Evolutionary conservation across 2,888 invertebrate species (phyloP).

Genomic region (Cephus nigrinus): DNA sequence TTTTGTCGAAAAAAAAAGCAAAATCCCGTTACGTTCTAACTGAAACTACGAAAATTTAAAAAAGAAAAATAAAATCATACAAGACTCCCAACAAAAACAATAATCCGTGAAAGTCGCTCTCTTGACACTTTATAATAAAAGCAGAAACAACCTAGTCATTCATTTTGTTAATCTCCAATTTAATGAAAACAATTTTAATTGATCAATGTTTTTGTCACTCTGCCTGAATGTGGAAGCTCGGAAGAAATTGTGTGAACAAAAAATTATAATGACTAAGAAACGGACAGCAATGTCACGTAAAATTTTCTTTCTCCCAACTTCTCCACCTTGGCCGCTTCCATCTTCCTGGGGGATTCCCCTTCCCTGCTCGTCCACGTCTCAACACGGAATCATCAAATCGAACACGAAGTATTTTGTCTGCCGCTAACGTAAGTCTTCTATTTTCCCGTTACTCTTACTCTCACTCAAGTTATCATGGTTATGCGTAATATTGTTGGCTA

Average conservation of each 20-base stretch:
- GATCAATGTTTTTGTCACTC: neutral
- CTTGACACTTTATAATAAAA: neutral
- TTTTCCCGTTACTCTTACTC: neutral
- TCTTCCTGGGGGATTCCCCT: too few relatives aligned
- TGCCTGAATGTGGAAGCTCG: neutral
- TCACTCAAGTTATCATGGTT: neutral
- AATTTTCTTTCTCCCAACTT: neutral
- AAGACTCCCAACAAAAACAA: neutral
- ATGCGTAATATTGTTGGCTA: neutral
- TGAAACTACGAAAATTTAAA: neutral
- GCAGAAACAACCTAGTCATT: neutral
- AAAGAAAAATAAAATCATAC: neutral
- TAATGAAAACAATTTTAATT: neutral
- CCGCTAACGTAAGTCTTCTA: neutral
- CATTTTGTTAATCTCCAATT: neutral
- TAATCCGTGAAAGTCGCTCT: neutral
- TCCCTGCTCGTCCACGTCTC: neutral
- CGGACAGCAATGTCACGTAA: neutral
- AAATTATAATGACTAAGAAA: neutral
- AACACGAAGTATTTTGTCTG: neutral
- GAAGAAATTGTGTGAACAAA: neutral
- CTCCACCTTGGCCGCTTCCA: too few relatives aligned
- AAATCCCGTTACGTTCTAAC: too few relatives aligned
- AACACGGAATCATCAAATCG: neutral
- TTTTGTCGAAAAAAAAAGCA: too few relatives aligned